Percentiles rank a stretch among this genome's conserved stretches.
These are phyloP conservation scores for Habrosyne pyritoides DNA, from an alignment of 2,888 invertebrate species.

Conservation along the genomic window DNA sequence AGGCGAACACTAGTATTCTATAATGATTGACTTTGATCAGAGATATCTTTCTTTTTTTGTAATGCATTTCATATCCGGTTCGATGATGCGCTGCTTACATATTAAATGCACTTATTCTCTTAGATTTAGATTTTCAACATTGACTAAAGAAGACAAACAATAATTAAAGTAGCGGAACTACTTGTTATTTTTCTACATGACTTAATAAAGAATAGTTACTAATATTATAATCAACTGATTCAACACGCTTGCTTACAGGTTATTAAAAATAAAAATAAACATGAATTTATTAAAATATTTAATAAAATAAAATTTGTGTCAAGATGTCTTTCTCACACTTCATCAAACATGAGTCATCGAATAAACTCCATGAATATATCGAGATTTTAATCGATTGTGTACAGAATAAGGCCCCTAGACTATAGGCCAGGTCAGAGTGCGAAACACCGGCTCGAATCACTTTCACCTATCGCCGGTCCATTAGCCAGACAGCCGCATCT, in stretches of 20 bases:
- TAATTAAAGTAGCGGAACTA: too few species aligned
- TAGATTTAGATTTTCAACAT: neutral
- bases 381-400: conserved; percentile 16
- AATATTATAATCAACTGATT: too few species aligned
- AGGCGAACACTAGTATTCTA: neutral
- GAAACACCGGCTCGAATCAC: conserved; percentile 55
- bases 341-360: neutral
- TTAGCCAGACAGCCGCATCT: conserved; percentile 67
- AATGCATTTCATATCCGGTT: conserved; percentile 10
- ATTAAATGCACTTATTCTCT: conserved; percentile 1
- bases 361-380: conserved; percentile 14
- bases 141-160: neutral
- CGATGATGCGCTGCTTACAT: neutral
- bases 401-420: conserved; percentile 19
- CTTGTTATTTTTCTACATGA: too few species aligned
- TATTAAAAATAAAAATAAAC: neutral
- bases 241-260: too few species aligned
- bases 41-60: conserved; percentile 16
- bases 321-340: neutral
- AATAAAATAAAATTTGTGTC: neutral
- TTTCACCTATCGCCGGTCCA: conserved; percentile 66
- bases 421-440: conserved; percentile 65
- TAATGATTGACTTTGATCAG: conserved; percentile 12
- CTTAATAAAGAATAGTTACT: too few species aligned
- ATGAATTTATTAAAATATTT: too few species aligned